Percentiles rank a stretch among this genome's conserved stretches.
Conservation (phyloP, 2,113 vertebrate genomes). For the Mesembrinibis cayennensis region DNA sequence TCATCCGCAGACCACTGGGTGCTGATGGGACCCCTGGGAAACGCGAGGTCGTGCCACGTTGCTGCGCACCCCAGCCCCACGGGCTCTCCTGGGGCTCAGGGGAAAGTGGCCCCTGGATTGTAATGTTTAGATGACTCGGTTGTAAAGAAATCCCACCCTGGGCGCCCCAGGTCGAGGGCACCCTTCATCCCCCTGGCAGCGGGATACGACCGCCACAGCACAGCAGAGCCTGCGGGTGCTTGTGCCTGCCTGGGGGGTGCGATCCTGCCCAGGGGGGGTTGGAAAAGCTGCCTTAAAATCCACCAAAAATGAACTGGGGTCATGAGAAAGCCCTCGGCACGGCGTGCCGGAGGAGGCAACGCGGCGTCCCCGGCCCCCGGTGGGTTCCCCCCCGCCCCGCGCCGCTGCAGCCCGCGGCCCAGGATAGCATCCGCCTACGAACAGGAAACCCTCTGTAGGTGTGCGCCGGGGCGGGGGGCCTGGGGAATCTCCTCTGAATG, state of each 20-base stretch:
- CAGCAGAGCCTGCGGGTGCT: background rate
- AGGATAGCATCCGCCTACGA: slow-evolving; percentile 51
- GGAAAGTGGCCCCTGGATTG: background rate
- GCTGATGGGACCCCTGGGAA: background rate
- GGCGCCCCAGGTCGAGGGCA: fast-evolving
- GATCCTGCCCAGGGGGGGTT: fast-evolving
- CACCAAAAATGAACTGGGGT: fast-evolving
- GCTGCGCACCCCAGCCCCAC: fast-evolving
- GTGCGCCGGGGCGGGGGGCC: background rate
- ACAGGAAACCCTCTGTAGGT: slow-evolving; percentile 47
- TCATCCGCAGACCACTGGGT: fast-evolving
- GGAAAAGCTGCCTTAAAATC: background rate
- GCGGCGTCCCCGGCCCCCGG: background rate
- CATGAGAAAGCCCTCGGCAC: background rate
- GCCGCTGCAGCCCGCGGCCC: background rate
- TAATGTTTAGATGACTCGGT: fast-evolving
- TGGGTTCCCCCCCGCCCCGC: background rate
- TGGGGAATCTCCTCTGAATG: slow-evolving; percentile 43
- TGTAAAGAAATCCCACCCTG: background rate
- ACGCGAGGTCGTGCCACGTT: fast-evolving
- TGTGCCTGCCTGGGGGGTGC: fast-evolving
- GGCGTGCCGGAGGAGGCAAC: background rate
- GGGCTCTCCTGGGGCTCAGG: background rate
- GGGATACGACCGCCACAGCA: fast-evolving
- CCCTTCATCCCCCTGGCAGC: fast-evolving